phyloP scores from a whole-genome alignment of 2,888 invertebrate species.

The Drosophila multiciliata region DNA sequence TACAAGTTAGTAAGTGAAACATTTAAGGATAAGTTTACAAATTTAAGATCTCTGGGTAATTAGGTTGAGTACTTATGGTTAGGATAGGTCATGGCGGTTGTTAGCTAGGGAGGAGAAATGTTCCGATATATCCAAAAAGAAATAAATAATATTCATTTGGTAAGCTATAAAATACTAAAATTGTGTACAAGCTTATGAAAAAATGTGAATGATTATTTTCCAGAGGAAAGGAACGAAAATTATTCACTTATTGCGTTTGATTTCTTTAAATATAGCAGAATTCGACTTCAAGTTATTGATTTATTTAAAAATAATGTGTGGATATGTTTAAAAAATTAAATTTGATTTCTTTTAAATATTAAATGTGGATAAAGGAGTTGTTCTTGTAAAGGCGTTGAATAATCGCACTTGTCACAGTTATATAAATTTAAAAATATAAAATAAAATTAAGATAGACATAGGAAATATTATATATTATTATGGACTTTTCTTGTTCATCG shows the following conservation, averaged over 20 bases:
- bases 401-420: background rate
- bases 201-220: background rate
- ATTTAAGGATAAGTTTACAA: background rate
- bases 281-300: background rate
- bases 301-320: background rate
- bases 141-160: background rate
- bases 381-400: background rate
- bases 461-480: background rate
- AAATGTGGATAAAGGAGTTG: background rate
- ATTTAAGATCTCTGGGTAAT: background rate
- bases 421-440: background rate
- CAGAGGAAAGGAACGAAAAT: background rate
- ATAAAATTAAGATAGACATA: background rate
- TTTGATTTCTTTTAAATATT: background rate
- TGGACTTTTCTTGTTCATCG: background rate
- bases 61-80: background rate
- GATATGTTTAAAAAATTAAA: too few relatives aligned
- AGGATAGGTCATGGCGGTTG: background rate
- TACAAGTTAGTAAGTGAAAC: background rate
- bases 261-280: background rate
- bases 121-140: background rate
- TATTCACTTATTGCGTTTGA: background rate
- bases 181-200: background rate
- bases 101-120: background rate
- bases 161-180: background rate